Base-by-base conservation (phyloP, 1,140 invertebrate species). In the Hylaeus volcanicus region DNA sequence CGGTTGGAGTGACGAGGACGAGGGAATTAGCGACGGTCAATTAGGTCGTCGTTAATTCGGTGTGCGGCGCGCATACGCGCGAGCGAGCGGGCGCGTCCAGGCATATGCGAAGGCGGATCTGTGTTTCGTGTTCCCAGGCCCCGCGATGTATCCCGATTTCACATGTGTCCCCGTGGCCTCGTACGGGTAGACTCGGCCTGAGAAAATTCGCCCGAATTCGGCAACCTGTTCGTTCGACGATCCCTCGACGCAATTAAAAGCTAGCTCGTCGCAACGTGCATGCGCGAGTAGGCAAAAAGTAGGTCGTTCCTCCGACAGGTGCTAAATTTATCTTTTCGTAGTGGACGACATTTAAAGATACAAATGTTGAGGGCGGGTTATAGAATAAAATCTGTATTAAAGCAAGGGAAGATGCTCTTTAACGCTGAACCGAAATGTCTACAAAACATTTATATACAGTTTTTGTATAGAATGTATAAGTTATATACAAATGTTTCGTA, bases 31-130 rank as follows among this genome's bases (percentile, higher is more conserved):
- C 77, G 72, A 77, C 81, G 74, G 85, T 86, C 82, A 87, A 81
- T 87, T 87, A 84, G 86, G 71, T 73, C 74, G 74, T 14, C 61
- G 70, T 64, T 86, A 86, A 86, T 86, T 86, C 81, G 84, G 78
- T 63, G 73, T 56, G 71, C 60, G 60, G 53, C 61, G 71, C 43
- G 15, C 56, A 56, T 72, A 74, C 73, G 58, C 26, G 73, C 64
- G 51, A 61, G 43, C 37, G n/a, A 3, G 45, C 5, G 5, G 41
- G 51, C 56, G n/a, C 41, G 68, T 81, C 45, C 43, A 43, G 73
- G 85, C 86, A 87, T 74, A 66, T 85, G 85, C 81, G 75, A 79
- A 87, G 48, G 79, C 82, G 86, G 86, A 87, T 87, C 86, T 87
- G 74, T 64, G 12, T 81, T 86, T 84, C 77, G 86, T 55, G 76